Evolutionary conservation across 2,113 vertebrate species (phyloP).

Genomic region (Alethe castanea): DNA sequence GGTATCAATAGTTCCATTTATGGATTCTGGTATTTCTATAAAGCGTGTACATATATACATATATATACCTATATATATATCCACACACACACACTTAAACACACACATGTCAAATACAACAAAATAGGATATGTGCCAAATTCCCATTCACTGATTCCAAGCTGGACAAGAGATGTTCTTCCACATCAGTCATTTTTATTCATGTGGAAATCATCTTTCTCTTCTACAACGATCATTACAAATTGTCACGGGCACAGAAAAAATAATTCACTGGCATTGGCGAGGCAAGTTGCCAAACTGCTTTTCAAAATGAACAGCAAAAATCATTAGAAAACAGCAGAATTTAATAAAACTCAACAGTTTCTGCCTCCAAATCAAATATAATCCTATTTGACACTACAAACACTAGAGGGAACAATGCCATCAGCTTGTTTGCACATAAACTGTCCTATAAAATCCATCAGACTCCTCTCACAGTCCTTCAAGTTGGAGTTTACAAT

Average conservation of each 20-base stretch:
- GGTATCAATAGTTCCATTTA: background rate
- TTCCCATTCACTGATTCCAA: background rate
- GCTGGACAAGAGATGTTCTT: background rate
- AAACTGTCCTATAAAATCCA: background rate
- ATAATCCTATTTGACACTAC: background rate
- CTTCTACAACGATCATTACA: background rate
- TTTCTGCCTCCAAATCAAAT: background rate
- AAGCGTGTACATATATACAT: background rate
- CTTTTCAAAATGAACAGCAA: background rate
- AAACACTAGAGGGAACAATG: background rate
- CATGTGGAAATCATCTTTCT: background rate
- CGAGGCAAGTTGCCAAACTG: background rate
- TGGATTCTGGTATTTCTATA: background rate
- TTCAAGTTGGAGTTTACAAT: background rate
- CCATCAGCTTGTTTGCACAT: background rate
- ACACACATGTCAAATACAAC: background rate
- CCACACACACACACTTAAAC: fast-evolving
- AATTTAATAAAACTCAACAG: background rate
- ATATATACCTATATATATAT: fast-evolving
- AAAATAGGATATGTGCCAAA: background rate
- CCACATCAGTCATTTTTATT: background rate
- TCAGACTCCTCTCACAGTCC: background rate
- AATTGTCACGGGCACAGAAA: background rate
- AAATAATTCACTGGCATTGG: background rate
- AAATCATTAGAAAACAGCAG: background rate